Evolutionary conservation across 2,113 vertebrate genomes (phyloP).

Genomic region (Pollimyrus isidori): DNA sequence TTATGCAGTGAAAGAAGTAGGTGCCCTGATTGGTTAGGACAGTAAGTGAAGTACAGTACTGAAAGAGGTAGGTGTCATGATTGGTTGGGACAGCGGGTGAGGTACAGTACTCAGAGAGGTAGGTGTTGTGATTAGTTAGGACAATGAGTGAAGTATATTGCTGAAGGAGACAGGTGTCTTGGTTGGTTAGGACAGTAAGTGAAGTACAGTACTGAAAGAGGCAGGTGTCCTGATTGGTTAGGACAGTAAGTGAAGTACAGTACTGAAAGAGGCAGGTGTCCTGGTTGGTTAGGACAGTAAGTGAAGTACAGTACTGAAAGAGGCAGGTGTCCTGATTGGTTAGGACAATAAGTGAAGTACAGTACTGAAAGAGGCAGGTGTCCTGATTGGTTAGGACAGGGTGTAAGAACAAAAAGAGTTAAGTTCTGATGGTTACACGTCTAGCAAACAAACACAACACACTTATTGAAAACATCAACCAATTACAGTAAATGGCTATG

Average conservation of each 20-base stretch:
- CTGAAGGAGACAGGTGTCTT: neutral
- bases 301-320: neutral
- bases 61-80: neutral
- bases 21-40: neutral
- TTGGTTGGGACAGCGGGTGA: neutral
- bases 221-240: too few relatives aligned
- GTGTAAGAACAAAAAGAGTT: neutral
- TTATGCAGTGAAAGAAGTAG: neutral
- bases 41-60: neutral
- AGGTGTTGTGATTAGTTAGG: neutral
- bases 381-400: neutral
- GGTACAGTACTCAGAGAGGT: neutral
- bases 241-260: neutral
- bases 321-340: too few relatives aligned
- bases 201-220: neutral
- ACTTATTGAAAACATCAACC: neutral
- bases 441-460: neutral
- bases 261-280: neutral
- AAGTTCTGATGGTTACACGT: neutral
- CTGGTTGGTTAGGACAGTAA: neutral
- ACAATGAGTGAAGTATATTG: neutral
- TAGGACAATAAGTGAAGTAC: neutral
- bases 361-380: neutral
- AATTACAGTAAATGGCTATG: neutral
- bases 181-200: neutral